phyloP scores from a whole-genome alignment of 2,797 vertebrate genomes.

The Xenopus petersii region DNA sequence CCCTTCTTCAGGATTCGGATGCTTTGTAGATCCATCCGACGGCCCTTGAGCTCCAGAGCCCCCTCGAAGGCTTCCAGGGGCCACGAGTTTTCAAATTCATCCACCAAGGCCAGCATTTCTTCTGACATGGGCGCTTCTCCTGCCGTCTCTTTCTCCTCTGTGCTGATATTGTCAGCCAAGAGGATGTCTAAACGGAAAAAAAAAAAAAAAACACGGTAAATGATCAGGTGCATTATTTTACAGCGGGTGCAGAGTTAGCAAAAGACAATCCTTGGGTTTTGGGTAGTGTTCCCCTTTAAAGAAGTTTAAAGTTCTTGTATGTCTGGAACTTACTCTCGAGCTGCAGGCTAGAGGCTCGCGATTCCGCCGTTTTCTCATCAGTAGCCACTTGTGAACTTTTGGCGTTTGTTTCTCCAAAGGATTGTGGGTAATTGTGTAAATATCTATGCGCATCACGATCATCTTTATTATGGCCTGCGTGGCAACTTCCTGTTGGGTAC shows the following conservation, averaged over 20 bases:
- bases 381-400: slow-evolving; percentile 53
- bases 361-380: slow-evolving; percentile 49
- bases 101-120: slow-evolving; percentile 72
- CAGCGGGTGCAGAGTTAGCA: too few species aligned
- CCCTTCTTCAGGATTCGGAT: slow-evolving; percentile 91
- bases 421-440: slow-evolving; percentile 53
- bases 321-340: slow-evolving; percentile 68
- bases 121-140: slow-evolving; percentile 68
- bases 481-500: slow-evolving; percentile 62
- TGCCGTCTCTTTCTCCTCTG: slow-evolving; percentile 73
- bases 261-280: too few species aligned
- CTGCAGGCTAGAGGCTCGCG: slow-evolving; percentile 56
- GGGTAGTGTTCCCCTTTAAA: too few species aligned
- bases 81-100: slow-evolving; percentile 90
- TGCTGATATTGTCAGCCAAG: slow-evolving; percentile 85
- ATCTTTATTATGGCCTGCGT: slow-evolving; percentile 56
- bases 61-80: slow-evolving; percentile 92
- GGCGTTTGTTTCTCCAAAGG: slow-evolving; percentile 50
- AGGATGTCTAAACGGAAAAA: slow-evolving; percentile 63
- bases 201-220: too few species aligned
- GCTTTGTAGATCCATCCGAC: slow-evolving; percentile 86
- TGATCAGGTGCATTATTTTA: too few species aligned
- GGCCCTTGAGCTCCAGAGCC: slow-evolving; percentile 87
- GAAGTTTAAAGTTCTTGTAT: too few species aligned
- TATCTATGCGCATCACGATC: slow-evolving; percentile 66